A percentile compares a stretch with the other conserved stretches of the same genome.
phyloP scores from a whole-genome alignment of 2,113 vertebrate genomes.

The Mesoclemmys tuberculata region DNA sequence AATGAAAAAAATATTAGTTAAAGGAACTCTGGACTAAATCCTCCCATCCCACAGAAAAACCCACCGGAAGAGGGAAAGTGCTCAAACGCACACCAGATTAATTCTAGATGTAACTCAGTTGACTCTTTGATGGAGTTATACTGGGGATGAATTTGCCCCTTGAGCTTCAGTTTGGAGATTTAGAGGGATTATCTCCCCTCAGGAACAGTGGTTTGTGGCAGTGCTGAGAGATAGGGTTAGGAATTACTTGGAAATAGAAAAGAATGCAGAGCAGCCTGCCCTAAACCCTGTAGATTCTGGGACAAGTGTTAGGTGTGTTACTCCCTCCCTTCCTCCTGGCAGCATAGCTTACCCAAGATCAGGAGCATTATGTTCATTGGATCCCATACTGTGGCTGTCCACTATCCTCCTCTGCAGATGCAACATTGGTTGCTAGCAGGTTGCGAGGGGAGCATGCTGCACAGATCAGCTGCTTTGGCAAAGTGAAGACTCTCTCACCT shows the following conservation, averaged over 20 bases:
- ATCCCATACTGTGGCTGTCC: neutral
- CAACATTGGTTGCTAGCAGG: neutral
- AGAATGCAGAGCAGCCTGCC: neutral
- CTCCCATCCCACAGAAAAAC: neutral
- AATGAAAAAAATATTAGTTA: neutral
- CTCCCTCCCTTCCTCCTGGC: neutral
- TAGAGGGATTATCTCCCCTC: neutral
- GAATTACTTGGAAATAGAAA: neutral
- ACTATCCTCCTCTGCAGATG: neutral
- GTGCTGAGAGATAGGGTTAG: neutral
- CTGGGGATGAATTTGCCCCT: neutral
- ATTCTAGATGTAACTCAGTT: neutral
- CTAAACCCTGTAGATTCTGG: rapidly evolving
- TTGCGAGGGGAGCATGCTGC: neutral
- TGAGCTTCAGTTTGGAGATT: neutral
- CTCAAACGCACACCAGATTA: neutral
- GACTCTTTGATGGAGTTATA: neutral
- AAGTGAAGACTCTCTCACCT: neutral
- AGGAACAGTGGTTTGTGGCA: neutral
- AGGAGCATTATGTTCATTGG: neutral
- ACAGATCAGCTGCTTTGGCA: neutral
- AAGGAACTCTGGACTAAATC: neutral
- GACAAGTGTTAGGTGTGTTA: neutral
- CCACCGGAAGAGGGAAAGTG: neutral
- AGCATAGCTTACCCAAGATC: neutral